Percentiles rank a stretch among this genome's conserved stretches.
Evolutionary conservation across 37 sponge, comb jelly and placozoan genomes (phyloP).

Genomic region (Aplysina aerophoba): DNA sequence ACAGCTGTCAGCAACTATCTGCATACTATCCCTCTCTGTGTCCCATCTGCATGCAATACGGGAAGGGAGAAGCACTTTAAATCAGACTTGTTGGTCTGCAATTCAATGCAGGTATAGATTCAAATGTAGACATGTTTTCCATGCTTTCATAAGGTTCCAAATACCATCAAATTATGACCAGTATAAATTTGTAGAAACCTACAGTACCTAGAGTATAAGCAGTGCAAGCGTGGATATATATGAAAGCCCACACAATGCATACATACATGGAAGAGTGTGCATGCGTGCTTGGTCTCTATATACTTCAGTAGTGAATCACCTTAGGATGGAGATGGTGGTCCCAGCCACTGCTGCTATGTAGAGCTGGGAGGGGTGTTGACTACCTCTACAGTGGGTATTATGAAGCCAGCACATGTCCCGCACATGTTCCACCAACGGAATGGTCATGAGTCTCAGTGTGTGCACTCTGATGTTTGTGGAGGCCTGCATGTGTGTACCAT

Average conservation of each 20-base stretch:
- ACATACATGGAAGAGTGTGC: too few relatives aligned
- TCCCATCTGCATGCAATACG: not conserved
- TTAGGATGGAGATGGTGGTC: not conserved
- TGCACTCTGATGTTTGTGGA: not conserved
- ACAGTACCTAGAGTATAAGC: too few relatives aligned
- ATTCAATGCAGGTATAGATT: not conserved
- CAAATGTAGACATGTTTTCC: too few relatives aligned
- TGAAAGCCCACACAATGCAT: too few relatives aligned
- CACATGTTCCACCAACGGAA: not conserved
- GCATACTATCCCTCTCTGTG: not conserved
- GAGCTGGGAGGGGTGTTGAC: not conserved
- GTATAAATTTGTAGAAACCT: too few relatives aligned
- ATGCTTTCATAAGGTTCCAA: not conserved
- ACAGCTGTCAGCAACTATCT: not conserved
- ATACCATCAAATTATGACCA: not conserved
- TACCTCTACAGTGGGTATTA: not conserved
- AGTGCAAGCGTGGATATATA: too few relatives aligned
- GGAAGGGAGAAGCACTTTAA: too few relatives aligned
- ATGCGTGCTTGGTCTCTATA: too few relatives aligned
- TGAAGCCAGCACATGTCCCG: conserved; percentile 14
- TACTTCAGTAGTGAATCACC: not conserved
- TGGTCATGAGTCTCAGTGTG: not conserved
- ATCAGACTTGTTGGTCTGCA: too few relatives aligned
- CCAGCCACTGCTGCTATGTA: not conserved
- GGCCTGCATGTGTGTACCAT: too few relatives aligned